phyloP scores from a whole-genome alignment of 1,140 invertebrate genomes.

The Harpegnathos saltator region DNA sequence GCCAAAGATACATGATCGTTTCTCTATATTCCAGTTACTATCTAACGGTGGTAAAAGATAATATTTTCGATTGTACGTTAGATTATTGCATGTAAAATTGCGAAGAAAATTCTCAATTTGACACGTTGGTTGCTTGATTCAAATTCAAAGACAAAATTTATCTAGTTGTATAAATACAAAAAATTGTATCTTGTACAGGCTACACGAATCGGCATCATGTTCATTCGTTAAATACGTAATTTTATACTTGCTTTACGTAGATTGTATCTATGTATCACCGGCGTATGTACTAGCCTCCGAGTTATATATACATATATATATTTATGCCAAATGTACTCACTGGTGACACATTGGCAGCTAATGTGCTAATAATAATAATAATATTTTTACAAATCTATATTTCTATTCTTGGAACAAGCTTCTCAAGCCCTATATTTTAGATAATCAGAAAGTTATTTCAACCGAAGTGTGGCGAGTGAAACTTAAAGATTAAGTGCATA shows the following conservation, averaged over 20 bases:
- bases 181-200: no score
- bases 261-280: not conserved
- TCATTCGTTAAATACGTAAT: no score
- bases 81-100: conserved; percentile 26
- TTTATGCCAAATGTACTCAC: not conserved
- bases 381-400: not conserved
- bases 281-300: conserved; percentile 42
- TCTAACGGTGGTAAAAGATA: conserved; percentile 3
- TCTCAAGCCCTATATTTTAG: not conserved
- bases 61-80: conserved; percentile 35
- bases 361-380: not conserved
- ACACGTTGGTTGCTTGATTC: not conserved
- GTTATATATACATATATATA: no score
- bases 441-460: conserved; percentile 1
- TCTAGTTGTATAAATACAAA: no score
- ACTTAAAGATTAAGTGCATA: not conserved
- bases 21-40: not conserved
- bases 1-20: conserved; percentile 58
- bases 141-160: not conserved
- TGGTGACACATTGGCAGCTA: no score
- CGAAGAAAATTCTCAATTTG: conserved; percentile 4
- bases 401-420: not conserved
- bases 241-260: no score
- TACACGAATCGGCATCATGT: no score
- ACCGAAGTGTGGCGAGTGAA: not conserved